phyloP scores from a whole-genome alignment of 2,888 invertebrate species.

The Syrphus vitripennis region DNA sequence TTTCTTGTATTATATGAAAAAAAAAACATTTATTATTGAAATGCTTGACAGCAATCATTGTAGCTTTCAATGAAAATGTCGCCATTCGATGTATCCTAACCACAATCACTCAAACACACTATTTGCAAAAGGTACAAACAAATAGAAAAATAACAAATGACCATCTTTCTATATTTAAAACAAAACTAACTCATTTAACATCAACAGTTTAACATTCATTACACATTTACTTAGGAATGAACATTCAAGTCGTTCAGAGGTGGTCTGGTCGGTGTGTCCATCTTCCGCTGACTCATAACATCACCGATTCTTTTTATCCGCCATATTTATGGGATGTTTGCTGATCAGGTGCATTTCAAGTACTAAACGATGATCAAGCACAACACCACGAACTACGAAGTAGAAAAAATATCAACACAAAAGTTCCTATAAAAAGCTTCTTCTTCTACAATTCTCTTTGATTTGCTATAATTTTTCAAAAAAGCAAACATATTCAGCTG shows the following conservation, averaged over 20 bases:
- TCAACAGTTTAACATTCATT: conserved; percentile 29
- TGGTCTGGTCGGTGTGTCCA: conserved; percentile 7
- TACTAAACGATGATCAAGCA: conserved; percentile 14
- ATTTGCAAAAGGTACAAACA: not conserved
- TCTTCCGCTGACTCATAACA: conserved; percentile 15
- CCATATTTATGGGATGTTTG: not conserved
- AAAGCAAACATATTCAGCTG: conserved; percentile 58
- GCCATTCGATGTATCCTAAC: conserved; percentile 11
- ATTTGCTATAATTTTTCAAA: conserved; percentile 43
- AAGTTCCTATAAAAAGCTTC: conserved; percentile 70
- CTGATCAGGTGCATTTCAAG: conserved; percentile 52
- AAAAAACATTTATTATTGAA: conserved; percentile 10
- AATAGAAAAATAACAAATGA: conserved; percentile 12
- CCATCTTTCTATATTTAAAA: conserved; percentile 35
- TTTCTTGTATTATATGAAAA: not conserved
- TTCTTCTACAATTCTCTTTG: conserved; percentile 43
- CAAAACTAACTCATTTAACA: conserved; percentile 22
- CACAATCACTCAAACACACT: conserved; percentile 31
- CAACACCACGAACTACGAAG: not conserved
- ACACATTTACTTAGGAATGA: conserved; percentile 26
- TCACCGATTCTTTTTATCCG: not conserved
- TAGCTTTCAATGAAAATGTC: conserved; percentile 11
- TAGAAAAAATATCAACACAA: conserved; percentile 8
- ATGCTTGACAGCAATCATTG: conserved; percentile 15
- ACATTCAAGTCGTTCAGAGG: not conserved